Evolutionary conservation across 1,140 invertebrate species (phyloP).

Genomic region (Trypoxylus dichotomus): DNA sequence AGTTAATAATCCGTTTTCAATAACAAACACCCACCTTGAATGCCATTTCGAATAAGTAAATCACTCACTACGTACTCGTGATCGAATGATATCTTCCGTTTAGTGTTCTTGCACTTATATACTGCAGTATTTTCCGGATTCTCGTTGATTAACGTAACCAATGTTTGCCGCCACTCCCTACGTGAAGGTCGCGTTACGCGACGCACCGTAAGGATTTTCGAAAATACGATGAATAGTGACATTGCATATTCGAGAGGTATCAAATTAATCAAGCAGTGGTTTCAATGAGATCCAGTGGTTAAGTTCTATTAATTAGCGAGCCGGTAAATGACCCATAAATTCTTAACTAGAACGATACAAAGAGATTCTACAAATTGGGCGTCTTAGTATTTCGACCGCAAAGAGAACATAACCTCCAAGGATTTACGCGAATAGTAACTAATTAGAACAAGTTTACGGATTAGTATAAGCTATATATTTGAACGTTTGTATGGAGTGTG

Average conservation of each 20-base stretch:
- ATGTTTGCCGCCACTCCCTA: neutral
- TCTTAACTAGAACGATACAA: neutral
- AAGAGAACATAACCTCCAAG: neutral
- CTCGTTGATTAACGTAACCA: neutral
- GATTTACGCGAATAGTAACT: neutral
- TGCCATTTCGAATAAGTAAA: slow-evolving; percentile 6
- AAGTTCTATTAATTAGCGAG: neutral
- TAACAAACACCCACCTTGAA: slow-evolving; percentile 5
- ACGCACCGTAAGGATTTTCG: slow-evolving; percentile 1
- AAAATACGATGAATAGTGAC: neutral
- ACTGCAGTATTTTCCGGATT: slow-evolving; percentile 5
- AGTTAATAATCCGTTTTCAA: neutral
- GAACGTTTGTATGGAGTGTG: neutral
- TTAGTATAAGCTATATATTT: no score
- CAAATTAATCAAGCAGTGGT: neutral
- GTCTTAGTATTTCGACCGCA: neutral
- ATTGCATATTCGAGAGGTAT: slow-evolving; percentile 10
- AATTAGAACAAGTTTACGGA: neutral
- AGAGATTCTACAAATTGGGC: no score
- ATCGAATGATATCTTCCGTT: neutral
- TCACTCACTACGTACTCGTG: neutral
- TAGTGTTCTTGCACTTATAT: neutral
- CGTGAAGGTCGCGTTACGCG: neutral
- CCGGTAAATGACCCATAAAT: neutral
- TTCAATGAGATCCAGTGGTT: neutral